Evolutionary conservation across 2,888 invertebrate genomes (phyloP).

Genomic region (Homarus gammarus): DNA sequence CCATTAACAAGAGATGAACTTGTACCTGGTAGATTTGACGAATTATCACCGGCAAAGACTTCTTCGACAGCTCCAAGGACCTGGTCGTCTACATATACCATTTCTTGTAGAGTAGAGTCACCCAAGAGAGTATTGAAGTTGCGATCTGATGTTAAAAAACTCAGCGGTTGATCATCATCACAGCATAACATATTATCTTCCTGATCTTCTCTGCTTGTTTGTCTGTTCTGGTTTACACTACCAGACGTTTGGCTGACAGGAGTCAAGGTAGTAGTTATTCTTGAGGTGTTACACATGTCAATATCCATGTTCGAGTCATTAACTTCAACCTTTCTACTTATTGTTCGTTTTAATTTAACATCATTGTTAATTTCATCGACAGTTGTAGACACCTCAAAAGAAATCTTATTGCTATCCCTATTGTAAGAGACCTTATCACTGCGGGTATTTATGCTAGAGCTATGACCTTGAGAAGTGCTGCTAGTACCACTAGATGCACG

Average conservation of each 20-base stretch:
- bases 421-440: slow-evolving; percentile 26
- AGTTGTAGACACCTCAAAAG: not conserved
- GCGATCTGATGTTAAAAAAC: slow-evolving; percentile 54
- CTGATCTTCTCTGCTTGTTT: slow-evolving; percentile 27
- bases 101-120: slow-evolving; percentile 53
- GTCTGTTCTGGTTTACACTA: slow-evolving; percentile 1
- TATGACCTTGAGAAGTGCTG: not conserved
- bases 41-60: slow-evolving; percentile 62
- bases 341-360: not conserved
- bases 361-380: not conserved
- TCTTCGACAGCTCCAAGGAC: slow-evolving; percentile 71
- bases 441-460: not conserved
- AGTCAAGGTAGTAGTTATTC: not conserved
- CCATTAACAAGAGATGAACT: slow-evolving; percentile 31
- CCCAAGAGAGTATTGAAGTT: slow-evolving; percentile 64
- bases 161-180: slow-evolving; percentile 50
- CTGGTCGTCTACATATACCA: slow-evolving; percentile 69
- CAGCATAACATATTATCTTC: slow-evolving; percentile 28
- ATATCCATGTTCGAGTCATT: slow-evolving; percentile 5
- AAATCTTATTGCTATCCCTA: not conserved
- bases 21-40: slow-evolving; percentile 46
- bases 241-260: slow-evolving; percentile 27
- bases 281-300: slow-evolving; percentile 18
- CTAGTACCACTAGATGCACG: slow-evolving; percentile 21
- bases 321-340: not conserved